These are phyloP conservation scores for Athalia cordata DNA, from an alignment of 2,888 invertebrate genomes.

Conservation along the genomic window DNA sequence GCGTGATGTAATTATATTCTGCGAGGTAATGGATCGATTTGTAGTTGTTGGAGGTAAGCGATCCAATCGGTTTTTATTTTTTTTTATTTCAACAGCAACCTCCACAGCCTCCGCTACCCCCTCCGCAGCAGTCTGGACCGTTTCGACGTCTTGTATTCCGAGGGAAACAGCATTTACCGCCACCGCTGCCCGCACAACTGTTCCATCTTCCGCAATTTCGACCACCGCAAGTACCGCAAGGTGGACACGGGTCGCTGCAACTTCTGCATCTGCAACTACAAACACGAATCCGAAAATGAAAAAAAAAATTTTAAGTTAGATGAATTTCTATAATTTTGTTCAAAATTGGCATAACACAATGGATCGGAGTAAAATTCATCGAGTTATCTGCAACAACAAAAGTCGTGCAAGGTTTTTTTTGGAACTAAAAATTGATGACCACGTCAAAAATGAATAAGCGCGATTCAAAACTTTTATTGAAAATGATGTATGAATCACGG, in stretches of 20 bases:
- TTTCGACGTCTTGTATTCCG: constrained; percentile 55
- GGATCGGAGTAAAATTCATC: too few relatives aligned
- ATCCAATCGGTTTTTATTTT: background rate
- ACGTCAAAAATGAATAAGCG: too few relatives aligned
- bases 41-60: background rate
- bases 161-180: constrained; percentile 56
- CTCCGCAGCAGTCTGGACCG: constrained; percentile 57
- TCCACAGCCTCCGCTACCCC: constrained; percentile 49
- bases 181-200: constrained; percentile 55
- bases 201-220: constrained; percentile 58
- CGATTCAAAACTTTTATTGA: too few relatives aligned
- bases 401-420: too few relatives aligned
- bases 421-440: too few relatives aligned
- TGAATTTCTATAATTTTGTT: too few relatives aligned
- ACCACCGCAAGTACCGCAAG: constrained; percentile 55
- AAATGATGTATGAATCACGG: too few relatives aligned
- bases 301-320: background rate
- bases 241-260: constrained; percentile 49
- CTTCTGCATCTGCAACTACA: constrained; percentile 55
- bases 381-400: too few relatives aligned
- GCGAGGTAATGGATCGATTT: background rate
- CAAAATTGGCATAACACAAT: too few relatives aligned
- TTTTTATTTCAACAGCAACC: constrained; percentile 47
- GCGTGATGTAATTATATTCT: too few relatives aligned
- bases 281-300: background rate